These are phyloP conservation scores for Thamnophis sirtalis DNA, from an alignment of 2,113 vertebrate species.

Conservation along the genomic window DNA sequence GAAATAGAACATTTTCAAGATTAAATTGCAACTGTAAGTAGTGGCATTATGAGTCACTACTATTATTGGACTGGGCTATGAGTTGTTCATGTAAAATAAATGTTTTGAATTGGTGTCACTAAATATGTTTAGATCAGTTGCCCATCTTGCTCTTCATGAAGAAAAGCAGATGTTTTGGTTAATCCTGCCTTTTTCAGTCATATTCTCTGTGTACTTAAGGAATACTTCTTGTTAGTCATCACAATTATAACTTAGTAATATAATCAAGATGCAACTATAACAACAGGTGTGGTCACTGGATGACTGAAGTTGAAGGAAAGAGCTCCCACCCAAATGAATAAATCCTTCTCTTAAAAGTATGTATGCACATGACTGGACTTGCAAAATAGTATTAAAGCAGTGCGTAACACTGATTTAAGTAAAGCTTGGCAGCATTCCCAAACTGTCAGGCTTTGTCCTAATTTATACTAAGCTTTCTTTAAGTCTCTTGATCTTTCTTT, in stretches of 20 bases:
- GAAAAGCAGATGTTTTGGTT: background rate
- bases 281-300: slow-evolving; percentile 16
- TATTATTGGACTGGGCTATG: background rate
- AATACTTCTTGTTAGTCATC: background rate
- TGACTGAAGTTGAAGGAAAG: slow-evolving; percentile 45
- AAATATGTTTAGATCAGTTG: background rate
- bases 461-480: background rate
- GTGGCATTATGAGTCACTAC: background rate
- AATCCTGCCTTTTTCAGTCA: background rate
- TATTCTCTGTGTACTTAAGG: background rate
- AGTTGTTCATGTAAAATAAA: background rate
- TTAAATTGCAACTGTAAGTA: background rate
- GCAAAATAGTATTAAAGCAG: slow-evolving; percentile 35
- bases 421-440: slow-evolving; percentile 25
- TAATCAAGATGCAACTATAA: slow-evolving; percentile 19
- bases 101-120: background rate
- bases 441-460: slow-evolving; percentile 41
- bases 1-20: background rate
- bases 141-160: background rate
- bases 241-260: slow-evolving; percentile 17
- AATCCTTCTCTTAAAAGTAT: slow-evolving; percentile 7
- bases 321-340: slow-evolving; percentile 31
- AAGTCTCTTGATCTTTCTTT: slow-evolving; percentile 17
- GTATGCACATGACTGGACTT: slow-evolving; percentile 29
- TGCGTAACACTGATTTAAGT: slow-evolving; percentile 47